Percentiles rank a stretch among this genome's conserved stretches.
These are phyloP conservation scores for Battus philenor DNA, from an alignment of 1,140 invertebrate species.

Conservation along the genomic window DNA sequence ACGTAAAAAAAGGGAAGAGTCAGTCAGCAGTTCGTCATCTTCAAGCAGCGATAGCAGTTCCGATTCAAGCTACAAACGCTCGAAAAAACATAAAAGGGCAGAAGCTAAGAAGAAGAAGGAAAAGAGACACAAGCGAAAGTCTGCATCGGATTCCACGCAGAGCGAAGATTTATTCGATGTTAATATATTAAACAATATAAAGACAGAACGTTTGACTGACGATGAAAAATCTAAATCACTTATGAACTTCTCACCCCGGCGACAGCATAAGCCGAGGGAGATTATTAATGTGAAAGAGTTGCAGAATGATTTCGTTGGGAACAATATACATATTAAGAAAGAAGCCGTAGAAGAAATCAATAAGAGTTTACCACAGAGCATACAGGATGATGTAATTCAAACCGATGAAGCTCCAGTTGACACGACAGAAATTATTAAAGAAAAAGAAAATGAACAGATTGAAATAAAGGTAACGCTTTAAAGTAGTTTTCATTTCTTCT, in stretches of 20 bases:
- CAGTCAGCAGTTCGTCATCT: slow-evolving; percentile 19
- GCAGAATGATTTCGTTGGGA: slow-evolving; percentile 57
- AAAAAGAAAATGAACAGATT: slow-evolving; percentile 5
- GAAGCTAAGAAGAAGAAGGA: slow-evolving; percentile 22
- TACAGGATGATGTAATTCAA: slow-evolving; percentile 2
- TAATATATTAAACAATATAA: slow-evolving; percentile 65
- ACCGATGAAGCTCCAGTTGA: background rate
- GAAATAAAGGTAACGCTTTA: slow-evolving; percentile 9
- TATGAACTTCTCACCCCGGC: slow-evolving; percentile 46
- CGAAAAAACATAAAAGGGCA: slow-evolving; percentile 37
- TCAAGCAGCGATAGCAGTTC: slow-evolving; percentile 34
- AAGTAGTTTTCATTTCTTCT: slow-evolving; percentile 14
- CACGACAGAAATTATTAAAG: slow-evolving; percentile 13
- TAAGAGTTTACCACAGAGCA: too few species aligned
- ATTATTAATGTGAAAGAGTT: slow-evolving; percentile 67
- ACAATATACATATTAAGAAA: slow-evolving; percentile 52
- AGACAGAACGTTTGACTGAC: slow-evolving; percentile 57
- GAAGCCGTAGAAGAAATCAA: slow-evolving; percentile 28
- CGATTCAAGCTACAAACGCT: slow-evolving; percentile 29
- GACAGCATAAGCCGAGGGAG: slow-evolving; percentile 50
- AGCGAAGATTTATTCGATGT: slow-evolving; percentile 62
- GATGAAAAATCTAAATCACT: slow-evolving; percentile 44
- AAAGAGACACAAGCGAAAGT: slow-evolving; percentile 34
- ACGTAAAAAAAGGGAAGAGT: slow-evolving; percentile 39
- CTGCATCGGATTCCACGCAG: slow-evolving; percentile 35